Conservation (phyloP, 2,888 invertebrate species). For the Parasteatoda lunata region DNA sequence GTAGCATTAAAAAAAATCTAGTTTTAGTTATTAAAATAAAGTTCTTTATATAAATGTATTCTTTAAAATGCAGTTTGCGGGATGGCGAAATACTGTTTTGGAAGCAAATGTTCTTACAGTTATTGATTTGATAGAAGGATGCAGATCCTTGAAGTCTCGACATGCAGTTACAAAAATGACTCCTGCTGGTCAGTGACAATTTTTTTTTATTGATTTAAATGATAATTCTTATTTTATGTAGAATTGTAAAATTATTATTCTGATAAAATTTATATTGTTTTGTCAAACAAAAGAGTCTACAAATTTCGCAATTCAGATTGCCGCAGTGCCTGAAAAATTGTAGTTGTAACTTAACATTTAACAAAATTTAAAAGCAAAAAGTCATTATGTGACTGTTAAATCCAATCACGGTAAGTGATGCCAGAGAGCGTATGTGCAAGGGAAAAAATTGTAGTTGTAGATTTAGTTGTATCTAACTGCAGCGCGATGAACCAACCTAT, state of each 20-base stretch:
- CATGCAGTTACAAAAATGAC: constrained; percentile 47
- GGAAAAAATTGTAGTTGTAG: too few relatives aligned
- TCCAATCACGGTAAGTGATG: too few relatives aligned
- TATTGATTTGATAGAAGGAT: constrained; percentile 35
- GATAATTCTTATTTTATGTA: not conserved
- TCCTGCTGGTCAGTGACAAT: constrained; percentile 39
- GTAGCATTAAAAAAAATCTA: constrained; percentile 1
- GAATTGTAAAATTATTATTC: not conserved
- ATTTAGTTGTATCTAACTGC: too few relatives aligned
- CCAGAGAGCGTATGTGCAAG: too few relatives aligned
- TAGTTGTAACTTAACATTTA: too few relatives aligned
- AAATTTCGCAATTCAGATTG: not conserved
- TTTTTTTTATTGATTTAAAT: not conserved
- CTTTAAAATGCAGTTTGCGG: constrained; percentile 19
- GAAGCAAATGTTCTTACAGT: constrained; percentile 53
- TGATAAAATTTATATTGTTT: not conserved
- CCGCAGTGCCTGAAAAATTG: too few relatives aligned
- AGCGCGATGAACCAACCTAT: too few relatives aligned
- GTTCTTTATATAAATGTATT: not conserved
- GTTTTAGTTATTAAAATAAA: not conserved
- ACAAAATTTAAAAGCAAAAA: too few relatives aligned
- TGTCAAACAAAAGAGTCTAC: not conserved
- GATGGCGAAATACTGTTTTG: constrained; percentile 57
- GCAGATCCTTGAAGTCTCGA: constrained; percentile 57
- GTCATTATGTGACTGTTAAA: too few relatives aligned